phyloP scores from a whole-genome alignment of 2,113 vertebrate genomes.

The Caracal caracal region DNA sequence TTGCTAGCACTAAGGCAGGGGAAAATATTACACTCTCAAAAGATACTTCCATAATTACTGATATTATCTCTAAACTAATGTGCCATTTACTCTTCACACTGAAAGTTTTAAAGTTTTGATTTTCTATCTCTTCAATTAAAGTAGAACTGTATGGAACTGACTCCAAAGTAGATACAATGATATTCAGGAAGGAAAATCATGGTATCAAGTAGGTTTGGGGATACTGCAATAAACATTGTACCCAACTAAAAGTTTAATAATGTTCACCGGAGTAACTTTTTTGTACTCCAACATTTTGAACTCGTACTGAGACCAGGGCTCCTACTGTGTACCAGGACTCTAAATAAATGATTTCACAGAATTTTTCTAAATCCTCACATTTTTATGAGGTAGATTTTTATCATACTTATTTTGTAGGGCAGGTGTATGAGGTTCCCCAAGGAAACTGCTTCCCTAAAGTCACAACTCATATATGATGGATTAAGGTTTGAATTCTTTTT shows the following conservation, averaged over 20 bases:
- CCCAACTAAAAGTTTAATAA: neutral
- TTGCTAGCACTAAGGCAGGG: conserved; percentile 47
- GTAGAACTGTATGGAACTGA: conserved; percentile 59
- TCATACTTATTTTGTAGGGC: neutral
- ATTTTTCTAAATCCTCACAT: neutral
- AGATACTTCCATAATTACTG: conserved; percentile 56
- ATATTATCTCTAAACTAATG: conserved; percentile 66
- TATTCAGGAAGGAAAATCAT: conserved; percentile 68
- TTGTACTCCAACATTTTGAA: conserved; percentile 11
- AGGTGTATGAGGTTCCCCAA: neutral
- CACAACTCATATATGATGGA: neutral
- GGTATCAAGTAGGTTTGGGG: conserved; percentile 73
- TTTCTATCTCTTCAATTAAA: conserved; percentile 75
- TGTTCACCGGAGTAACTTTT: neutral
- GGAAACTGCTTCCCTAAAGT: neutral
- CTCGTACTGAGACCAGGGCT: neutral
- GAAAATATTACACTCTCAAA: conserved; percentile 58
- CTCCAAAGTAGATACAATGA: conserved; percentile 71
- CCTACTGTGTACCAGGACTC: neutral
- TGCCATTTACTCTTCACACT: conserved; percentile 66
- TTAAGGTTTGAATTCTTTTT: neutral
- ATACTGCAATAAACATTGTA: conserved; percentile 40
- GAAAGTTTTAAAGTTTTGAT: conserved; percentile 58
- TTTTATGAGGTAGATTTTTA: neutral
- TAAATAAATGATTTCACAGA: conserved; percentile 23